Evolutionary conservation across 2,888 invertebrate species (phyloP).

Genomic region (Ormyrus labotus): DNA sequence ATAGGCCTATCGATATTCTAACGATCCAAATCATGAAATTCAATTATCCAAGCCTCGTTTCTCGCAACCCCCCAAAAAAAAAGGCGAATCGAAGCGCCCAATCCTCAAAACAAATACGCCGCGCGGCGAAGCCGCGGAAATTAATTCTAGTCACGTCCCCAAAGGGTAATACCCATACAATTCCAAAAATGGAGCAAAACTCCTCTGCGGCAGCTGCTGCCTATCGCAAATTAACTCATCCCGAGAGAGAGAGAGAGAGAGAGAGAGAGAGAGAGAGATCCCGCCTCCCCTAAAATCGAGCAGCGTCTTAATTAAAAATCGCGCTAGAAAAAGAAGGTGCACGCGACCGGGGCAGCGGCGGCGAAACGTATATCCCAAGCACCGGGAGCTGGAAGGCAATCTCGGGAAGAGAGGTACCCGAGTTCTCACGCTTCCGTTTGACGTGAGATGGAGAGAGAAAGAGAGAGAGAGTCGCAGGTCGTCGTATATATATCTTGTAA

Average conservation of each 20-base stretch:
- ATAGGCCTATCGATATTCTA: too few relatives aligned
- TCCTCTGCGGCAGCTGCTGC: not conserved
- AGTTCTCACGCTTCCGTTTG: conserved; percentile 65
- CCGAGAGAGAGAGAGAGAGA: too few relatives aligned
- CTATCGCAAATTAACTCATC: too few relatives aligned
- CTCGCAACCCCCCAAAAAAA: too few relatives aligned
- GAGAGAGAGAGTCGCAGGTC: conserved; percentile 54
- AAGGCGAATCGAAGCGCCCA: too few relatives aligned
- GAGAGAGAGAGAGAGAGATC: too few relatives aligned
- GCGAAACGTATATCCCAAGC: not conserved
- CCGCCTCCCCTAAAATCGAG: too few relatives aligned
- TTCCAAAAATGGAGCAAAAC: not conserved
- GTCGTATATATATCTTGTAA: conserved; percentile 61
- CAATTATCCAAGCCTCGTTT: too few relatives aligned
- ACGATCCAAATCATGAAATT: too few relatives aligned
- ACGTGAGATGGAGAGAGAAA: conserved; percentile 31
- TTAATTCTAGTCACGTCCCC: not conserved
- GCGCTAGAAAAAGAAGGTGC: not conserved
- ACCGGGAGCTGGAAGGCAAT: not conserved
- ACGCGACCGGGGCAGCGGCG: too few relatives aligned
- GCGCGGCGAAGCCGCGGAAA: not conserved
- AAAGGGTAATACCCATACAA: not conserved
- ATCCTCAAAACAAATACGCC: too few relatives aligned
- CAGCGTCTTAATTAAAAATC: conserved; percentile 4
- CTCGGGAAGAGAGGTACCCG: conserved; percentile 23